These are phyloP conservation scores for Hymenochirus boettgeri DNA, from an alignment of 2,113 vertebrate genomes.

Conservation along the genomic window DNA sequence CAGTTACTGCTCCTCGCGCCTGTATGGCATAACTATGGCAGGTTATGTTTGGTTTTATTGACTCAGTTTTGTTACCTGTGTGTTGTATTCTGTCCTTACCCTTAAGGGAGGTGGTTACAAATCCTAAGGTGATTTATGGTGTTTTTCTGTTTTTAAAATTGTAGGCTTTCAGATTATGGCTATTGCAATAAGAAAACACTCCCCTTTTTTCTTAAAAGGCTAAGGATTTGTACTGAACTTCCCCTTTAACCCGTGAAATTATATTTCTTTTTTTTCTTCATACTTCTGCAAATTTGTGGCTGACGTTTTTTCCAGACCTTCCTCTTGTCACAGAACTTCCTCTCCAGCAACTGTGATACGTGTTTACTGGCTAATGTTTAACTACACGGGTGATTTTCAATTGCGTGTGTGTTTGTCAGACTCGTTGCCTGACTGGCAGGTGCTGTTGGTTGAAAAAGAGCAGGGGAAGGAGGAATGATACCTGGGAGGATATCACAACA, in stretches of 20 bases:
- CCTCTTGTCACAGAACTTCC: conserved; percentile 34
- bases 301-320: conserved; percentile 21
- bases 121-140: too few species aligned
- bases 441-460: neutral
- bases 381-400: neutral
- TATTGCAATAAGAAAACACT: too few species aligned
- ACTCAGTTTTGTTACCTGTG: too few species aligned
- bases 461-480: neutral
- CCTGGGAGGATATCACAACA: neutral
- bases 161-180: too few species aligned
- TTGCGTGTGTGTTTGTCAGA: neutral
- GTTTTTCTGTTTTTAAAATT: too few species aligned
- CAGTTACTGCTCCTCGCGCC: too few species aligned
- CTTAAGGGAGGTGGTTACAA: neutral
- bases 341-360: conserved; percentile 2
- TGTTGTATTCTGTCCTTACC: too few species aligned
- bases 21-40: too few species aligned
- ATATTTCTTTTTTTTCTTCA: neutral
- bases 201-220: too few species aligned
- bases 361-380: conserved; percentile 21
- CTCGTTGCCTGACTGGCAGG: neutral
- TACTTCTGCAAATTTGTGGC: conserved; percentile 21
- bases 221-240: too few species aligned
- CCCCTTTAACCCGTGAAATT: neutral
- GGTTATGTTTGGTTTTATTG: too few species aligned